Evolutionary conservation across 2,113 vertebrate species (phyloP).

Genomic region (Galemys pyrenaicus): DNA sequence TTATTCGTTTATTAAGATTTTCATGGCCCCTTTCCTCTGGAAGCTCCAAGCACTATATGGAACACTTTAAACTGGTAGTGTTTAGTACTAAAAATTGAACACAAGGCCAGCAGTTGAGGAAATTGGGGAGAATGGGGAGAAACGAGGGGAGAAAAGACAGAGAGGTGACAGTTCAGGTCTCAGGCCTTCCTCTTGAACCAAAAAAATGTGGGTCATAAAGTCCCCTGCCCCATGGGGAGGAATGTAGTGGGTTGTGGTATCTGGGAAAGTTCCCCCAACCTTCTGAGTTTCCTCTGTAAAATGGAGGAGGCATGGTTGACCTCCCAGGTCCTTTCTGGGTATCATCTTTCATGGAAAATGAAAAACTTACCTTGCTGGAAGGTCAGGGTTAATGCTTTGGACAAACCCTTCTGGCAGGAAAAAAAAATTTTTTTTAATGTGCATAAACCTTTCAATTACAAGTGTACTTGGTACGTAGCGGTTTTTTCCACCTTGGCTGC

Average conservation of each 20-base stretch:
- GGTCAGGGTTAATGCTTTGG: neutral
- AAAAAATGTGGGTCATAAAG: neutral
- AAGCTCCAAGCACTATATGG: neutral
- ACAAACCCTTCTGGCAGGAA: neutral
- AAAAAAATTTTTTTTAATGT: slow-evolving; percentile 32
- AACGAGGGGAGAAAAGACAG: too few relatives aligned
- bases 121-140: too few relatives aligned
- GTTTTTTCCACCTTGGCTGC: neutral
- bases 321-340: too few relatives aligned
- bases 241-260: too few relatives aligned
- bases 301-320: neutral
- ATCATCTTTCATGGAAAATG: neutral
- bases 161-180: too few relatives aligned
- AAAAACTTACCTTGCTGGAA: neutral
- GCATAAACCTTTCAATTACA: slow-evolving; percentile 46
- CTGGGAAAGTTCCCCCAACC: neutral
- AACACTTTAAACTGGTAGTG: neutral
- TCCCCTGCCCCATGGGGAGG: too few relatives aligned
- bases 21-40: neutral
- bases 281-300: neutral
- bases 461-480: slow-evolving; percentile 16
- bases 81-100: neutral
- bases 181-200: neutral
- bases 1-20: slow-evolving; percentile 66
- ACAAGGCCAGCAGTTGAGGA: neutral